These are phyloP conservation scores for Triplophysa bombifrons DNA, from an alignment of 2,797 vertebrate genomes.

Conservation along the genomic window DNA sequence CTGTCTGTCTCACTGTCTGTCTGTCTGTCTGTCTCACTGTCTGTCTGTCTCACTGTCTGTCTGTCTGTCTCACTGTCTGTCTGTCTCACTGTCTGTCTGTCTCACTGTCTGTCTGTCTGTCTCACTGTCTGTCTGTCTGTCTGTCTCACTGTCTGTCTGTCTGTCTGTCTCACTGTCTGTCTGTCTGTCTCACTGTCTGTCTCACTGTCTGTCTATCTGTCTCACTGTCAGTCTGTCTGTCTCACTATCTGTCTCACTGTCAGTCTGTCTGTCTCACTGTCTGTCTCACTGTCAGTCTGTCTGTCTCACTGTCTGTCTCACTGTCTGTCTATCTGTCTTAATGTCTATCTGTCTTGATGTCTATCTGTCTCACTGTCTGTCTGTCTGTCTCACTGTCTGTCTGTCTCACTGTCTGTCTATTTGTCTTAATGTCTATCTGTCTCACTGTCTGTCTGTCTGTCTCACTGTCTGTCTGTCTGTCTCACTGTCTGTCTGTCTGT, in stretches of 20 bases:
- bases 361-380: neutral
- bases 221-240: neutral
- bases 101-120: constrained; percentile 9
- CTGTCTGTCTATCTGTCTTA: too few relatives aligned
- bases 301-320: neutral
- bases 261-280: too few relatives aligned
- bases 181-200: neutral
- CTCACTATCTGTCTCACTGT: neutral
- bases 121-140: too few relatives aligned
- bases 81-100: neutral
- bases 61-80: too few relatives aligned
- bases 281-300: neutral
- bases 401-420: too few relatives aligned
- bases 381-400: constrained; percentile 11
- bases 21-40: too few relatives aligned
- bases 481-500: neutral
- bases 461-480: neutral
- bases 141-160: neutral
- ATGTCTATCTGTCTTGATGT: too few relatives aligned
- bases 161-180: neutral
- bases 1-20: too few relatives aligned
- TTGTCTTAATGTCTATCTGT: too few relatives aligned
- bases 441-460: too few relatives aligned
- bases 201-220: constrained; percentile 13
- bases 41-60: neutral